phyloP scores from a whole-genome alignment of 2,888 invertebrate genomes.

The Blera fallax region DNA sequence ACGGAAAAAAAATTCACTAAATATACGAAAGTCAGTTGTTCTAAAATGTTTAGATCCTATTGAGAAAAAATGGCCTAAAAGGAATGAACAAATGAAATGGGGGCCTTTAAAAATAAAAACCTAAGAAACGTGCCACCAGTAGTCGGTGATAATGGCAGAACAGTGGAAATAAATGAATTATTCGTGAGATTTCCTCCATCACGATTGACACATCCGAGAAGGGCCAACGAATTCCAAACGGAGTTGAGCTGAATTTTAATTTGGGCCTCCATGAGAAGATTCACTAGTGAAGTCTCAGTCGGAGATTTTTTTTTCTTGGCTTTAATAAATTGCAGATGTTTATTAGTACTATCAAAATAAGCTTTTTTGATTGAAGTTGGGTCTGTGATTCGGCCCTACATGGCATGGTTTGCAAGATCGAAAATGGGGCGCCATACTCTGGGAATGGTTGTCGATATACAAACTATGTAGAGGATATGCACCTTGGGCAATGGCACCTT shows the following conservation, averaged over 20 bases:
- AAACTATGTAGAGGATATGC: too few relatives aligned
- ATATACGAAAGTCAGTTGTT: not conserved
- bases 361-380: not conserved
- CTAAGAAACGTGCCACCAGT: conserved; percentile 8
- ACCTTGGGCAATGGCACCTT: too few relatives aligned
- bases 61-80: not conserved
- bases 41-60: not conserved
- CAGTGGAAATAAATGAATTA: conserved; percentile 40
- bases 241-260: conserved; percentile 36
- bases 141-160: conserved; percentile 20
- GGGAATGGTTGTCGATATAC: too few relatives aligned
- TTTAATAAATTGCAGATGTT: not conserved
- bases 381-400: too few relatives aligned
- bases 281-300: not conserved
- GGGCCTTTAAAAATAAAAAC: not conserved
- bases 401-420: too few relatives aligned
- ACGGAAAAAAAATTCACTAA: not conserved
- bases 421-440: too few relatives aligned
- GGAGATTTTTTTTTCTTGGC: not conserved
- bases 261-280: conserved; percentile 1
- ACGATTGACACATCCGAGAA: conserved; percentile 55
- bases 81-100: not conserved
- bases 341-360: not conserved
- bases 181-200: conserved; percentile 49
- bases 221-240: conserved; percentile 12